A percentile compares a stretch with the other conserved stretches of the same genome.
Conservation (phyloP, 2,888 invertebrate species). For the Oscheius sp. region DNA sequence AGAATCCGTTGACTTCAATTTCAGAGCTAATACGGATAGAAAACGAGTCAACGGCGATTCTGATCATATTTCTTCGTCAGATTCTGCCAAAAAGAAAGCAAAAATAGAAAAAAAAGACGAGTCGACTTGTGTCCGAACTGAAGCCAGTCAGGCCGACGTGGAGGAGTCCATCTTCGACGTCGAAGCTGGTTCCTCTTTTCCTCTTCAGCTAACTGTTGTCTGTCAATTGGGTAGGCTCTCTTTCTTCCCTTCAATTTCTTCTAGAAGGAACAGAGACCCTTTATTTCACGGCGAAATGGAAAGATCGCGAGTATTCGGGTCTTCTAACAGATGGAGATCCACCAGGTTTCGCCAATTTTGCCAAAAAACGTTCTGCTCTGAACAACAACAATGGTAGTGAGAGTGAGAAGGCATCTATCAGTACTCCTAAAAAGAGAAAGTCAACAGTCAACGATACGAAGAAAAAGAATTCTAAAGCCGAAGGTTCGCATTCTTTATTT, state of each 20-base stretch:
- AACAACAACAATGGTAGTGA: slow-evolving; percentile 11
- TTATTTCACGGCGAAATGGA: slow-evolving; percentile 43
- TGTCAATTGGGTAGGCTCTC: slow-evolving; percentile 22
- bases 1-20: too few relatives aligned
- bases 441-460: background rate
- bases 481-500: background rate
- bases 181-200: slow-evolving; percentile 26
- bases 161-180: slow-evolving; percentile 27
- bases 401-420: background rate
- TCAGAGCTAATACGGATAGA: background rate
- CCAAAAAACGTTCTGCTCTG: slow-evolving; percentile 36
- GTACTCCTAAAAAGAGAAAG: slow-evolving; percentile 20
- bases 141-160: slow-evolving; percentile 15
- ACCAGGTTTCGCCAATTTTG: slow-evolving; percentile 29
- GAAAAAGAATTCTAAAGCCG: slow-evolving; percentile 3
- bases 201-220: slow-evolving; percentile 29
- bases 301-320: slow-evolving; percentile 42
- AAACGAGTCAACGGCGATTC: slow-evolving; percentile 4
- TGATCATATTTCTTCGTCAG: background rate
- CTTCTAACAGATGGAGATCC: slow-evolving; percentile 49
- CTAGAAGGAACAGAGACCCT: slow-evolving; percentile 38
- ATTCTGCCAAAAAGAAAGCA: background rate
- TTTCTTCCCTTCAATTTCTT: background rate
- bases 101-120: background rate
- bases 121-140: slow-evolving; percentile 24